A percentile compares a stretch with the other conserved stretches of the same genome.
Evolutionary conservation across 1,140 invertebrate species (phyloP).

Genomic region (Philotrypesis tridentata): DNA sequence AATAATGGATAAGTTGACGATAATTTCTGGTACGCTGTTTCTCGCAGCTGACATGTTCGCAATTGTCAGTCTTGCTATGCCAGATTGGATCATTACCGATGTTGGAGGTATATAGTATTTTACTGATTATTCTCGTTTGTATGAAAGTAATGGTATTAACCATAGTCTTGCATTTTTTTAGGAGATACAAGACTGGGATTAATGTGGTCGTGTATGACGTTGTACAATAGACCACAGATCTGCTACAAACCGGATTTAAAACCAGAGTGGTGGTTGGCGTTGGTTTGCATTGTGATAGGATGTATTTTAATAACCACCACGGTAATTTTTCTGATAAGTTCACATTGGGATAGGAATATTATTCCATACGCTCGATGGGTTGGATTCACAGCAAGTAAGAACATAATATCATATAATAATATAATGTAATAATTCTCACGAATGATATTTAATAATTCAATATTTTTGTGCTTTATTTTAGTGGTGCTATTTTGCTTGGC

Average conservation of each 20-base stretch:
- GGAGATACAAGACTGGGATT: constrained; percentile 92
- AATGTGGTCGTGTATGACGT: constrained; percentile 94
- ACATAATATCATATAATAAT: constrained; percentile 18
- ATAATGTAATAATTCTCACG: constrained; percentile 29
- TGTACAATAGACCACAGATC: constrained; percentile 90
- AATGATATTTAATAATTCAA: constrained; percentile 3
- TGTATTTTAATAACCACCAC: constrained; percentile 95
- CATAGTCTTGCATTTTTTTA: constrained; percentile 63
- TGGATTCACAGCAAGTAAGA: constrained; percentile 94
- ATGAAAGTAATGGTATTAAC: not conserved
- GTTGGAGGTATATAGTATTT: constrained; percentile 82
- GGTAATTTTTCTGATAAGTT: constrained; percentile 88
- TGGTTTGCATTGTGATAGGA: constrained; percentile 93
- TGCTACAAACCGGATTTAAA: constrained; percentile 91
- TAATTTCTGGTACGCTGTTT: constrained; percentile 94
- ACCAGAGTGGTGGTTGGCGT: constrained; percentile 91
- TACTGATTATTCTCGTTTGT: constrained; percentile 43
- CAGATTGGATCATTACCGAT: constrained; percentile 97
- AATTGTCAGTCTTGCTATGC: constrained; percentile 92
- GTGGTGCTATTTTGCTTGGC: constrained; percentile 97
- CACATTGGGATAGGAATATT: constrained; percentile 92
- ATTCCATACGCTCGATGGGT: constrained; percentile 95
- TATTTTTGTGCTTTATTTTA: constrained; percentile 73
- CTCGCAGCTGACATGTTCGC: constrained; percentile 95
- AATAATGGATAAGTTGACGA: constrained; percentile 92